phyloP scores from a whole-genome alignment of 30 jellyfish, hydroid and myxozoan genomes.

The Sanderia malayensis region DNA sequence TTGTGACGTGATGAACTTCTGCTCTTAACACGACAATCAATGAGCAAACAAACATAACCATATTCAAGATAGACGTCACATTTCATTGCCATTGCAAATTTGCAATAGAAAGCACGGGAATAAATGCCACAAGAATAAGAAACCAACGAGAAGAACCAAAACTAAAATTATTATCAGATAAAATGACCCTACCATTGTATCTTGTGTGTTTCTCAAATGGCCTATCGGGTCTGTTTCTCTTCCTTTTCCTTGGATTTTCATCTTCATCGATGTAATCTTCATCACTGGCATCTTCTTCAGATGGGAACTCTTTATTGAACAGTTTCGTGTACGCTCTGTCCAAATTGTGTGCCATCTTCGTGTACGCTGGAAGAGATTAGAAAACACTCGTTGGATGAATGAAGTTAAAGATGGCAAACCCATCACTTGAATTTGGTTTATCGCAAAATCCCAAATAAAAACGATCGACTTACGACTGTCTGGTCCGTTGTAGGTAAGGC shows the following conservation, averaged over 20 bases:
- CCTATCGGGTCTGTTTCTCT: conserved; percentile 30
- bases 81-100: no score
- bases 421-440: neutral
- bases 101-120: no score
- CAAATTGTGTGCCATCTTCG: conserved; percentile 77
- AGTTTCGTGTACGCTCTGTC: conserved; percentile 71
- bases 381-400: neutral
- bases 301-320: conserved; percentile 82
- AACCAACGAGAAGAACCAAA: no score
- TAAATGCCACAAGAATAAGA: no score
- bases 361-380: conserved; percentile 68
- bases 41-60: no score
- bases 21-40: no score
- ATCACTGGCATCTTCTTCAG: conserved; percentile 64
- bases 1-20: no score
- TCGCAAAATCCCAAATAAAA: neutral
- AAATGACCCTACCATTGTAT: conserved; percentile 22
- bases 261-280: conserved; percentile 81
- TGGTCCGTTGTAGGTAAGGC: conserved; percentile 77
- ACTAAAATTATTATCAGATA: no score
- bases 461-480: conserved; percentile 74
- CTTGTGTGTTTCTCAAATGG: conserved; percentile 1
- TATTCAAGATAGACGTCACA: no score
- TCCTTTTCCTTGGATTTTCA: conserved; percentile 42
- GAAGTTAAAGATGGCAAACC: neutral